Base-by-base conservation (phyloP, 1,140 invertebrate genomes). In the Oscheius sp. region DNA sequence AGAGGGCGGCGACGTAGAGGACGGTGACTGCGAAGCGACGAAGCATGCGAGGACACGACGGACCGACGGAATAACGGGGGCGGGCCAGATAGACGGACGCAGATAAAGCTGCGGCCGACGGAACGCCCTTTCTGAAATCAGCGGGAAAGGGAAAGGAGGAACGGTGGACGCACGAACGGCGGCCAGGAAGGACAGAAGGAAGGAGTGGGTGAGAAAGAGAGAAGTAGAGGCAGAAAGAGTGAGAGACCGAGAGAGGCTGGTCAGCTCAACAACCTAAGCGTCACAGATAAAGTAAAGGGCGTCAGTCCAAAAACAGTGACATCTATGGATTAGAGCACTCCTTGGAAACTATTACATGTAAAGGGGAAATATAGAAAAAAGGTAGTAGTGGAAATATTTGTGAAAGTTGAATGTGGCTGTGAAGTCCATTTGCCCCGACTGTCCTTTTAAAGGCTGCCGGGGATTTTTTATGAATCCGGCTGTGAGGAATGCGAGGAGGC, bases 1-100 rank as follows among this genome's bases (percentile, higher is more conserved):
- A 67, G 38, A 71, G 69, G 45, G 69, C 69, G 52, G 29, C 52
- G 23, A 58, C 52, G 62, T 71, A 71, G 36, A 71, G 45, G 18
- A 63, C 26, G 31, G 32, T 63, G 23, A 63, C 28, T 7, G 35
- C 7, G 31, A 32, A 35, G 20, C 61, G 61, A 23, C 49, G 49
- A 55, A 55, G 7, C 49, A 55, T 55, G 28, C 23, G 23, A 7
- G 7, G 49, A 26, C 15, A 55, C n/a, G 23, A 7, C 7, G 4
- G 7, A 23, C 15, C 49, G 49, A 55, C 49, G 49, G 23, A 7
- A 23, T 4, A 55, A 4, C 7, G 49, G 7, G 7, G 15, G 49
- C 4, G 49, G 49, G 23, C 23, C 15, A 26, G 15, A 55, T 20
- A 55, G 7, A 26, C 15, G 23, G 7, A 7, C 15, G 23, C 49